phyloP scores from a whole-genome alignment of 2,113 vertebrate genomes.

The Heterocephalus glaber region DNA sequence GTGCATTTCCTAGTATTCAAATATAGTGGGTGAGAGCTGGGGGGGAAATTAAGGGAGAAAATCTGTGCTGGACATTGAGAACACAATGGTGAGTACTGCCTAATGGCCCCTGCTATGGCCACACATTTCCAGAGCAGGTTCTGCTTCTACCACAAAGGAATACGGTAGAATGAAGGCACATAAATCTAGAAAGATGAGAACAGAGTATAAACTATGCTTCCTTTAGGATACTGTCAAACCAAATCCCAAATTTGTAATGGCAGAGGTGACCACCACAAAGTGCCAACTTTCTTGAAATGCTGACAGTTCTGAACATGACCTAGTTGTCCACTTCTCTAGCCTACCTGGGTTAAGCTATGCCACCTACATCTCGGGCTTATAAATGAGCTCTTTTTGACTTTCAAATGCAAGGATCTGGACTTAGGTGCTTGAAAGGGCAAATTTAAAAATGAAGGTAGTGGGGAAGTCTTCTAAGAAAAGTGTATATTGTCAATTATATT shows the following conservation, averaged over 20 bases:
- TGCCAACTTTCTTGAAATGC: background rate
- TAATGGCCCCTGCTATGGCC: background rate
- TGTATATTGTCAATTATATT: background rate
- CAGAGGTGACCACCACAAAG: background rate
- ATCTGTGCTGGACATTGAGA: background rate
- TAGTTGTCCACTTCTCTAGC: background rate
- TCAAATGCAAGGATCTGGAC: background rate
- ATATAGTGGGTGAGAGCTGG: slow-evolving; percentile 17
- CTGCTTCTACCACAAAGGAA: background rate
- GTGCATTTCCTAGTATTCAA: slow-evolving; percentile 63
- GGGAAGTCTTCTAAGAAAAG: background rate
- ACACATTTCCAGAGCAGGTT: background rate
- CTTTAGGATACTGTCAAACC: background rate
- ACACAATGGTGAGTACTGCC: background rate
- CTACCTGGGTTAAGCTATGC: background rate
- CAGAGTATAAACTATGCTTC: background rate
- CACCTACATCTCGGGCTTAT: background rate
- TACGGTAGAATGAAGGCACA: too few relatives aligned
- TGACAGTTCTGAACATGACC: background rate
- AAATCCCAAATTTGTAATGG: background rate
- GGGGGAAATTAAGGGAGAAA: background rate
- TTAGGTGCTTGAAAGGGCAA: background rate
- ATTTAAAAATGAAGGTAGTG: background rate
- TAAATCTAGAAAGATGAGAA: background rate
- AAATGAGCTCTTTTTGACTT: background rate